These are phyloP conservation scores for Heteronetta atricapilla DNA, from an alignment of 2,113 vertebrate species.

Conservation along the genomic window DNA sequence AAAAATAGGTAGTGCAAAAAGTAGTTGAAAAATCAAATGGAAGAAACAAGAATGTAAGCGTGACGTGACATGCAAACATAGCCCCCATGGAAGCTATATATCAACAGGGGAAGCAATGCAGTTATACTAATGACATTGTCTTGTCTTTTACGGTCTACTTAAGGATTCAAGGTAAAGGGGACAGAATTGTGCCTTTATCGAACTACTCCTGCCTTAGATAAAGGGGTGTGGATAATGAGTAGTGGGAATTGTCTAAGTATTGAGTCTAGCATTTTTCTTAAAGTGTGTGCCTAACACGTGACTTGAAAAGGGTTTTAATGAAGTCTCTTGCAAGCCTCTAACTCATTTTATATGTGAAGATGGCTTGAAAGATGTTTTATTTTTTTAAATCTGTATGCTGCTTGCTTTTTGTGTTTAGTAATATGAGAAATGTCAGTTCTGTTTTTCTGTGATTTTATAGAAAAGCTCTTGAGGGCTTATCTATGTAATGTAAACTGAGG, in stretches of 20 bases:
- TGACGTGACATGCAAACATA: background rate
- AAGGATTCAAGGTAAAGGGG: background rate
- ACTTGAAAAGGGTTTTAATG: background rate
- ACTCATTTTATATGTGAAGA: background rate
- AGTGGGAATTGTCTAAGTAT: background rate
- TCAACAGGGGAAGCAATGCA: background rate
- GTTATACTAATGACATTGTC: background rate
- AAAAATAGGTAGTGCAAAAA: background rate
- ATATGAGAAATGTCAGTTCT: background rate
- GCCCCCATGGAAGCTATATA: background rate
- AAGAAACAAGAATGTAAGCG: background rate
- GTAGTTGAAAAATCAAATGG: background rate
- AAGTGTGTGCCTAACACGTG: background rate
- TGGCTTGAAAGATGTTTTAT: background rate
- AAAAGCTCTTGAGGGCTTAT: background rate
- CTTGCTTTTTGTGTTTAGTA: background rate
- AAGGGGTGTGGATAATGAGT: background rate
- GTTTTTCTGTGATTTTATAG: background rate
- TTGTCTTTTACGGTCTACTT: background rate
- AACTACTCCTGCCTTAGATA: background rate
- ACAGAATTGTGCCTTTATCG: background rate
- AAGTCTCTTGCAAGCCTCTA: background rate
- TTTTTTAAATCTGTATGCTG: background rate
- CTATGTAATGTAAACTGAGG: background rate
- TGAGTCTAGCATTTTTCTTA: background rate